Percentiles rank a stretch among this genome's conserved stretches.
Conservation (phyloP, 2,888 invertebrate genomes). For the Lasioglossum marginatum region DNA sequence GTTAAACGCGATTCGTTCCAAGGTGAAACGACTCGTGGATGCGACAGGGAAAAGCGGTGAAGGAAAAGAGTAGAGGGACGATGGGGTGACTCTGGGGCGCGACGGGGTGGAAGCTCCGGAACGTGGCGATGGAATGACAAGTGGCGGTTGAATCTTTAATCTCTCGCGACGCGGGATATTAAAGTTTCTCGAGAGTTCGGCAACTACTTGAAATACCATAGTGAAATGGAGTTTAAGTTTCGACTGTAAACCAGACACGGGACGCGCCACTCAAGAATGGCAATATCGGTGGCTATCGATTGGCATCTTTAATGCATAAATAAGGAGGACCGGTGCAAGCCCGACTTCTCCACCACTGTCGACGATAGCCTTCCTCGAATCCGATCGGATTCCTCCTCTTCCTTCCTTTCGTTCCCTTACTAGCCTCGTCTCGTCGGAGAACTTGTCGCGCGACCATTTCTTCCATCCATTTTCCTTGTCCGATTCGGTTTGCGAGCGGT, state of each 20-base stretch:
- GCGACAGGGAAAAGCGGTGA: neutral
- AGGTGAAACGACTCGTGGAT: neutral
- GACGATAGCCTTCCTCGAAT: conserved; percentile 8
- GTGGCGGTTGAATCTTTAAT: conserved; percentile 81
- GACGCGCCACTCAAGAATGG: conserved; percentile 40
- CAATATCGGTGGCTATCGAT: conserved; percentile 69
- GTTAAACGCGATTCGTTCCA: neutral
- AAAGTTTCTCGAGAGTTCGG: conserved; percentile 78
- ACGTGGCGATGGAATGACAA: conserved; percentile 79
- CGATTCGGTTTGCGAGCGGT: neutral
- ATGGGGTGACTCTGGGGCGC: neutral
- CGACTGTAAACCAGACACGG: conserved; percentile 40
- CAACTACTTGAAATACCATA: conserved; percentile 75
- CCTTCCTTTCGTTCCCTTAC: conserved; percentile 8
- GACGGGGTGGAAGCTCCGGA: conserved; percentile 33
- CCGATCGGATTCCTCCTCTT: conserved; percentile 38
- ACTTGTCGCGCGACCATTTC: conserved; percentile 45
- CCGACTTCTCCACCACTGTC: neutral
- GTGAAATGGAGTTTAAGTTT: conserved; percentile 75
- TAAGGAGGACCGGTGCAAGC: conserved; percentile 45
- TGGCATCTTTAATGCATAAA: conserved; percentile 69
- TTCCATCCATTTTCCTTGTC: conserved; percentile 26
- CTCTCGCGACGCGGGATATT: conserved; percentile 79
- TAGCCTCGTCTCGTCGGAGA: conserved; percentile 12
- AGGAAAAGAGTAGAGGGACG: conserved; percentile 18